Evolutionary conservation across 1,140 invertebrate genomes (phyloP), one percentile per base, ranked within the genome.

Genomic region (Protaetia brevitarsis): DNA sequence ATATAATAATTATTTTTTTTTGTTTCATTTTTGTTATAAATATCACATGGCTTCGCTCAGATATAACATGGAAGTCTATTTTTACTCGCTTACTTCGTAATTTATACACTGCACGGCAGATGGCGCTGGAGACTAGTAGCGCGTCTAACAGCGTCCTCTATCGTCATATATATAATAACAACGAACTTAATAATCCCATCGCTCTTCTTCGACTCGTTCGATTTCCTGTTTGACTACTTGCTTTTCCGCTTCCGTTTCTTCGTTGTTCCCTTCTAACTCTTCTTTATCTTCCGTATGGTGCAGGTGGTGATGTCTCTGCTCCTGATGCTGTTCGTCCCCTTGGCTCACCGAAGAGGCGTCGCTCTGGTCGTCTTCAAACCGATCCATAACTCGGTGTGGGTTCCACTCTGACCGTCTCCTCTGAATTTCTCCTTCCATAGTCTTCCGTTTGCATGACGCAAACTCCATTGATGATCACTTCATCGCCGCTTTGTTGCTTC

Each of bases 401-500:
- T 77, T 90, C 89, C 31, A 90, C 85, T 21, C 87, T 81, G 37
- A 90, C 83, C 0, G 88, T 90, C 74, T 89, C 86, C 74, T 88
- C 87, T 6, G 84, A 75, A 61, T 85, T 84, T 13, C 86, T 79
- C 66, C 83, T 80, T 79, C 83, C 83, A 73, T 88, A 89, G 73
- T 90, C 88, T 69, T 89, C 88, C 28, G 86, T 87, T 67, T 92
- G 89, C 89, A 94, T 93, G 1, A 95, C 92, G 76, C 93, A 95
- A 13, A 95, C 93, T 3, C 93, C 93, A 73, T 95, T 95, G 68
- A 95, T 95, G 67, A 95, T 93, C 0, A 93, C 89, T 77, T 94
- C 92, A 69, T 87, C 86, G 7, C 85, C 84, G 66, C 82, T 82
- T 51, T 51, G 82, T 34, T 76, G 81, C 70, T 69, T 77, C 59